These are phyloP conservation scores for Dryobotodes eremita DNA, from an alignment of 2,888 invertebrate genomes.

Conservation along the genomic window DNA sequence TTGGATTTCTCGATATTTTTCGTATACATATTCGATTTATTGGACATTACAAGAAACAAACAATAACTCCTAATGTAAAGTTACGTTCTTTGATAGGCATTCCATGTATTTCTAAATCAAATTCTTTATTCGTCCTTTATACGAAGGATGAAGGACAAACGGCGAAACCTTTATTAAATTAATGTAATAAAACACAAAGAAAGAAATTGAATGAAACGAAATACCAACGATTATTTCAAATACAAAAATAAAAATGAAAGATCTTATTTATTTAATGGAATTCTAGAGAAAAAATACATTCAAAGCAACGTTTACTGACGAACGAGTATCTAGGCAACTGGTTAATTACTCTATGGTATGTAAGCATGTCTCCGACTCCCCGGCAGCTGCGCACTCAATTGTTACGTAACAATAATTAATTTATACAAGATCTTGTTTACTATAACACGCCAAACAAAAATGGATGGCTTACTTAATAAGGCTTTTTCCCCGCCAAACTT, in stretches of 20 bases:
- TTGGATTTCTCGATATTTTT: not conserved
- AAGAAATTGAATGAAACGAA: not conserved
- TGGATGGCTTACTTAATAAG: not conserved
- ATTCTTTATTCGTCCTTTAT: constrained; percentile 20
- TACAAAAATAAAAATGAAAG: not conserved
- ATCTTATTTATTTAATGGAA: constrained; percentile 1
- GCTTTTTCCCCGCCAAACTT: constrained; percentile 7
- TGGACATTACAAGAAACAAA: not conserved
- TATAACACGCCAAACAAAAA: constrained; percentile 23
- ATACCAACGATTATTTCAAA: constrained; percentile 2
- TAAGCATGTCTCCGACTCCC: constrained; percentile 28
- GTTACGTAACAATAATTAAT: constrained; percentile 49
- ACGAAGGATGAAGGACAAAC: not conserved
- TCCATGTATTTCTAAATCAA: not conserved
- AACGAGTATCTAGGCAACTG: constrained; percentile 28
- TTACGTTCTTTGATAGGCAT: not conserved
- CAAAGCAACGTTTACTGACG: constrained; percentile 9
- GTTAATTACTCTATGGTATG: constrained; percentile 61
- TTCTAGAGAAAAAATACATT: constrained; percentile 24
- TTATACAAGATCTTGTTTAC: constrained; percentile 38
- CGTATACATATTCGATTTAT: not conserved
- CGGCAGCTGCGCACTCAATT: constrained; percentile 53
- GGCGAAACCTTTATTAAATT: not conserved
- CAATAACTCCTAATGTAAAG: not conserved
- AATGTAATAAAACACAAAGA: constrained; percentile 11